Percentiles rank a stretch among this genome's conserved stretches.
Evolutionary conservation across 1,140 invertebrate genomes (phyloP).

Genomic region (Caenorhabditis remanei): DNA sequence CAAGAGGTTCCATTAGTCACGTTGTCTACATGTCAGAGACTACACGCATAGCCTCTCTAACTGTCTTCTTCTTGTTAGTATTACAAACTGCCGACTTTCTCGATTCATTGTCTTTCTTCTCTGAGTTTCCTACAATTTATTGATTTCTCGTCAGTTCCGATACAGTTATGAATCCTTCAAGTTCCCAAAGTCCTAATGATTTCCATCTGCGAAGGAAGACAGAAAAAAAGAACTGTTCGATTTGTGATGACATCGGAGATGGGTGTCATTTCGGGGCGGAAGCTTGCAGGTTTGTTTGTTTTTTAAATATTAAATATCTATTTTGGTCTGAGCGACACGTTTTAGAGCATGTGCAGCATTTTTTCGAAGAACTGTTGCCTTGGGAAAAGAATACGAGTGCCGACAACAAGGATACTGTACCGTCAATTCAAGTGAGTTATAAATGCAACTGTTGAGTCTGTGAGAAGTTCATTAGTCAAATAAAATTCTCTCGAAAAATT

Average conservation of each 20-base stretch:
- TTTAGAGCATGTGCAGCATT: constrained; percentile 11
- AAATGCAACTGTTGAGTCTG: neutral
- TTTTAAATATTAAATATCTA: neutral
- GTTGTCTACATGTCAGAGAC: neutral
- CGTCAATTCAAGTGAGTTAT: neutral
- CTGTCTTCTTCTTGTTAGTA: neutral
- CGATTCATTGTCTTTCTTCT: neutral
- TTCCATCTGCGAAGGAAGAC: neutral
- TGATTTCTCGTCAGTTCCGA: too few species aligned
- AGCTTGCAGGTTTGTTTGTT: neutral
- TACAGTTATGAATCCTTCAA: neutral
- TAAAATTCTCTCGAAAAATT: neutral
- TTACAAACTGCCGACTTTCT: neutral
- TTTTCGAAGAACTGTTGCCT: neutral
- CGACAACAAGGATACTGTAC: neutral
- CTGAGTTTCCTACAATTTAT: neutral
- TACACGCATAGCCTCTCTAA: neutral
- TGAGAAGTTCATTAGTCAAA: too few species aligned
- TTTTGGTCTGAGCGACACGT: too few species aligned
- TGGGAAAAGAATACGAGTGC: constrained; percentile 4
- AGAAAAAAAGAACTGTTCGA: neutral
- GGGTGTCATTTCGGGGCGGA: neutral
- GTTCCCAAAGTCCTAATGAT: neutral
- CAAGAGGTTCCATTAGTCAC: neutral
- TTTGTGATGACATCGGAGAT: constrained; percentile 5